Conservation (phyloP, 1,140 invertebrate genomes). For the Phocides pigmalion region DNA sequence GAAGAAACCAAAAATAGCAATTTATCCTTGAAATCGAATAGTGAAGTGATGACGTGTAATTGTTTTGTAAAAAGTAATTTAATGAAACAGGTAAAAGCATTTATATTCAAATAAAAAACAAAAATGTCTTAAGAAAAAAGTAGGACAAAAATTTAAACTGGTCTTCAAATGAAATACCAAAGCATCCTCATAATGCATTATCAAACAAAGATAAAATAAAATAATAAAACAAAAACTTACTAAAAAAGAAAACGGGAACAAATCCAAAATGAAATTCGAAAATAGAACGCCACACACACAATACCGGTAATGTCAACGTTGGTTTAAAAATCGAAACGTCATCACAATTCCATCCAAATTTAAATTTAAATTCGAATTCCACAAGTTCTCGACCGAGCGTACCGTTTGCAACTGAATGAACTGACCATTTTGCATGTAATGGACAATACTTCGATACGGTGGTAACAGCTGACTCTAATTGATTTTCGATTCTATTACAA, state of each 20-base stretch:
- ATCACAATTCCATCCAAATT: constrained; percentile 34
- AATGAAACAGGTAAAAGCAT: no score
- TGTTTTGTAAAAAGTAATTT: no score
- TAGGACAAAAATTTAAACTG: no score
- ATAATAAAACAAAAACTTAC: constrained; percentile 46
- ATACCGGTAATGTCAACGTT: constrained; percentile 38
- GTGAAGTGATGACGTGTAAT: no score
- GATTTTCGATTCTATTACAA: constrained; percentile 41
- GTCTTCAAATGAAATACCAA: no score
- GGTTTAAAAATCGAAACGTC: constrained; percentile 18
- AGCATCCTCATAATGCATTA: no score
- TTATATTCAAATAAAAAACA: no score
- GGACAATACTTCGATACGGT: constrained; percentile 42
- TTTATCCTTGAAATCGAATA: no score
- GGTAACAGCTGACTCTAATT: constrained; percentile 17
- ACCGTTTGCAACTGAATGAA: constrained; percentile 57
- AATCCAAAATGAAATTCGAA: constrained; percentile 45
- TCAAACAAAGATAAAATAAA: constrained; percentile 12
- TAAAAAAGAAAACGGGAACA: constrained; percentile 37
- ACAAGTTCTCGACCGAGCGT: constrained; percentile 47
- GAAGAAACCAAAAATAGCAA: no score
- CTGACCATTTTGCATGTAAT: constrained; percentile 61
- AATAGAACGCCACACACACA: constrained; percentile 35
- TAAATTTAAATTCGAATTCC: constrained; percentile 39
- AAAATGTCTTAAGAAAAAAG: no score